Conservation (phyloP, 2,797 vertebrate genomes). For the Valencia hispanica region DNA sequence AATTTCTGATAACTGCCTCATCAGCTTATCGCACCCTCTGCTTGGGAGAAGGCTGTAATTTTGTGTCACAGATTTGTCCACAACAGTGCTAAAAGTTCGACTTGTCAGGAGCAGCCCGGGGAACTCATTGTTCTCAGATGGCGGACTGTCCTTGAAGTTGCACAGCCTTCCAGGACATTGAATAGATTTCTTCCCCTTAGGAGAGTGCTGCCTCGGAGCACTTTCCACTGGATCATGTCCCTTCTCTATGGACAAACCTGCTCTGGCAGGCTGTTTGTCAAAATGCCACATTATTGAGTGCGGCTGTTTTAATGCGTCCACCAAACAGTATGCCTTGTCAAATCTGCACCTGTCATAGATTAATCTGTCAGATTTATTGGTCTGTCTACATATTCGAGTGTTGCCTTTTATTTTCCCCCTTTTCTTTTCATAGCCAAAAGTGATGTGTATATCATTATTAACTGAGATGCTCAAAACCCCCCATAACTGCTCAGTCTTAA, state of each 20-base stretch:
- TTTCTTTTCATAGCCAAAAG: neutral
- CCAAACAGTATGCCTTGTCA: slow-evolving; percentile 44
- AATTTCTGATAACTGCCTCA: slow-evolving; percentile 69
- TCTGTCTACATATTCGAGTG: neutral
- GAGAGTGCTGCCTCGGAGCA: slow-evolving; percentile 48
- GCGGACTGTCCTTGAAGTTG: slow-evolving; percentile 63
- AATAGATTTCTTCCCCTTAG: slow-evolving; percentile 58
- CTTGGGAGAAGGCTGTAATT: slow-evolving; percentile 42
- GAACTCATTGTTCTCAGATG: slow-evolving; percentile 42
- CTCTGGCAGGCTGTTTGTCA: slow-evolving; percentile 72
- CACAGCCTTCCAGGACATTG: slow-evolving; percentile 64
- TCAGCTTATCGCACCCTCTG: slow-evolving; percentile 50
- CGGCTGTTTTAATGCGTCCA: slow-evolving; percentile 53
- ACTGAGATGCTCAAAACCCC: neutral
- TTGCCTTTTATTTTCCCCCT: neutral
- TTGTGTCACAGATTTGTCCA: slow-evolving; percentile 38
- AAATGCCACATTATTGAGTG: slow-evolving; percentile 69
- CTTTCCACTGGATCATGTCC: slow-evolving; percentile 54
- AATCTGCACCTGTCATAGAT: slow-evolving; percentile 35
- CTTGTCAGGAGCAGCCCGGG: slow-evolving; percentile 29
- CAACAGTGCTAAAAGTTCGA: slow-evolving; percentile 35
- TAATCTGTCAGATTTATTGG: slow-evolving; percentile 37
- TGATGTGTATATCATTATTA: neutral
- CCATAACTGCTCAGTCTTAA: neutral
- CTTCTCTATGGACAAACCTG: slow-evolving; percentile 48